These are phyloP conservation scores for Saccostrea glomerata DNA, from an alignment of 1,140 invertebrate genomes.

Conservation along the genomic window DNA sequence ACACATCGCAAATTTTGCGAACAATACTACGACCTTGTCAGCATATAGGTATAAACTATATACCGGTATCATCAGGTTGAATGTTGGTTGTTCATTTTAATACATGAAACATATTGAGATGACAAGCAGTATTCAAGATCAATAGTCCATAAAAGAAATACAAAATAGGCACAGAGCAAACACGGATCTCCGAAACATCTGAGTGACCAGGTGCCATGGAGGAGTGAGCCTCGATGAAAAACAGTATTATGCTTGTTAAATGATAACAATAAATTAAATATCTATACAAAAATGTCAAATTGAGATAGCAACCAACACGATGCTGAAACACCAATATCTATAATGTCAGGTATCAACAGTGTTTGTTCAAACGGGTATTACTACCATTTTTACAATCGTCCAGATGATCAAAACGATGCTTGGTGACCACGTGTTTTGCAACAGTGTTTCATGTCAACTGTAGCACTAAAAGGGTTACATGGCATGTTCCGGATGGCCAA, in stretches of 20 bases:
- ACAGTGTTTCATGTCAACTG: neutral
- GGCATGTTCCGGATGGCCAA: neutral
- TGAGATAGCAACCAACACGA: neutral
- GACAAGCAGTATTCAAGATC: too few relatives aligned
- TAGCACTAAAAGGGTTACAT: neutral
- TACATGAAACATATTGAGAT: too few relatives aligned
- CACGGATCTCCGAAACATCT: too few relatives aligned
- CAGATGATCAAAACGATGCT: neutral
- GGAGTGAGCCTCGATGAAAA: neutral
- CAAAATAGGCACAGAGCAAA: too few relatives aligned
- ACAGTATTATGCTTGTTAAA: neutral
- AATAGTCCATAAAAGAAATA: too few relatives aligned
- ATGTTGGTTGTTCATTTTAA: too few relatives aligned
- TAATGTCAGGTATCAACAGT: neutral
- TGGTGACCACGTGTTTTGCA: neutral
- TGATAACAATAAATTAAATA: slow-evolving; percentile 3
- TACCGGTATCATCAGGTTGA: too few relatives aligned
- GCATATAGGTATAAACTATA: too few relatives aligned
- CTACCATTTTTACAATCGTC: neutral
- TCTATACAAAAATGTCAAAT: neutral
- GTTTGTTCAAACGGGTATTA: neutral
- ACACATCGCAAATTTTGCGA: too few relatives aligned
- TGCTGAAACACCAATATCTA: neutral
- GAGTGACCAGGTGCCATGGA: too few relatives aligned
- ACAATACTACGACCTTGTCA: too few relatives aligned